Conservation (phyloP, 2,113 vertebrate species). For the Suncus etruscus region DNA sequence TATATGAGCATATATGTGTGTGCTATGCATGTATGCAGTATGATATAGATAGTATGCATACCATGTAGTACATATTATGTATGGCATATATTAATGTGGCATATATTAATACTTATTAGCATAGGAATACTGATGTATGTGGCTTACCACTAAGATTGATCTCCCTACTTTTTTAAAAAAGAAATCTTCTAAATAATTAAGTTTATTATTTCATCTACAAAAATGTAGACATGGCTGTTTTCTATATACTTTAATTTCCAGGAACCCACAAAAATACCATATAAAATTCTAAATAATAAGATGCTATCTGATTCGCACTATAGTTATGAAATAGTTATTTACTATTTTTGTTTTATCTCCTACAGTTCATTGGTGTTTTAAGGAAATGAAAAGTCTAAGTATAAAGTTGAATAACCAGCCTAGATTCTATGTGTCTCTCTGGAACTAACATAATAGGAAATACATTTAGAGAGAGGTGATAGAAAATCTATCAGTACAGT, state of each 20-base stretch:
- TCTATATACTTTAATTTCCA: not conserved
- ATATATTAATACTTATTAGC: too few species aligned
- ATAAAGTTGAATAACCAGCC: not conserved
- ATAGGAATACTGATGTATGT: not conserved
- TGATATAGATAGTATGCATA: too few species aligned
- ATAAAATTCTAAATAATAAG: not conserved
- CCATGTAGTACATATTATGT: not conserved
- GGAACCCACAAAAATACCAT: not conserved
- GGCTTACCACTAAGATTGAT: not conserved
- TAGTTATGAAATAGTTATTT: not conserved
- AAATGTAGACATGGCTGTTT: not conserved
- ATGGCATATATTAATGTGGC: too few species aligned
- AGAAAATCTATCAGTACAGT: not conserved
- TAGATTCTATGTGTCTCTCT: not conserved
- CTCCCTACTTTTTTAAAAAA: not conserved
- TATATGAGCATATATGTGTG: too few species aligned
- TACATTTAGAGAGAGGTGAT: not conserved
- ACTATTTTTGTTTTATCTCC: not conserved
- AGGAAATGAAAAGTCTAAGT: slow-evolving; percentile 3
- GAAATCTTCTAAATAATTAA: not conserved
- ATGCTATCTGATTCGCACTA: not conserved
- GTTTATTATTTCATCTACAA: not conserved
- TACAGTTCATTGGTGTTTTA: not conserved
- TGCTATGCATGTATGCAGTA: too few species aligned
- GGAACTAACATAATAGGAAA: slow-evolving; percentile 5